phyloP scores from a whole-genome alignment of 2,888 invertebrate genomes.

The Yponomeuta cagnagella region DNA sequence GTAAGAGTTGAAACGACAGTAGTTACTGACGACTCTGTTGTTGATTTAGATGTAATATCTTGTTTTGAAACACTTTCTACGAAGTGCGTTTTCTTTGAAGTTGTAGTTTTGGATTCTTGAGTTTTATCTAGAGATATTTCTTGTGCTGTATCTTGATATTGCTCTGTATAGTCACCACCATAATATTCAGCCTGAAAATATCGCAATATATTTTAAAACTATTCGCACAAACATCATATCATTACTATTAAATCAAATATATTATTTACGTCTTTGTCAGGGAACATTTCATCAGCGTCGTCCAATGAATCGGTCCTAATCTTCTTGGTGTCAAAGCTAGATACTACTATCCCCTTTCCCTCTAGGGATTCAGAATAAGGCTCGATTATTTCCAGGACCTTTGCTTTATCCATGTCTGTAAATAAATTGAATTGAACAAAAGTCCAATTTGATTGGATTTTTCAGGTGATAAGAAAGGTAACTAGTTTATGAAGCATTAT shows the following conservation, averaged over 20 bases:
- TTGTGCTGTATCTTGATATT: conserved; percentile 21
- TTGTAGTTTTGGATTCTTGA: neutral
- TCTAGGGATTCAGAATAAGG: conserved; percentile 57
- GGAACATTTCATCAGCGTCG: conserved; percentile 67
- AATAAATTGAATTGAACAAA: conserved; percentile 19
- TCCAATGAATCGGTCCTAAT: conserved; percentile 68
- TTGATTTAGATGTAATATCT: conserved; percentile 63
- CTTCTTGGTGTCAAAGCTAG: conserved; percentile 66
- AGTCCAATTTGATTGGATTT: neutral
- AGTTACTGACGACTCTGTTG: conserved; percentile 68
- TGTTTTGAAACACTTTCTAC: conserved; percentile 48
- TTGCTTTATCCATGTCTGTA: conserved; percentile 72
- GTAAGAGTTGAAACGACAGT: conserved; percentile 64
- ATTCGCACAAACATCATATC: no score
- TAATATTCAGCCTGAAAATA: conserved; percentile 53
- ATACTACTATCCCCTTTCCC: conserved; percentile 39
- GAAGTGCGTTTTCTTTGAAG: conserved; percentile 45
- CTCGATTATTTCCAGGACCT: conserved; percentile 71
- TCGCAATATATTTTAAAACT: neutral
- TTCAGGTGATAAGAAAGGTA: no score
- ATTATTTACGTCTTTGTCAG: conserved; percentile 62
- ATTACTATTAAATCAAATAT: no score
- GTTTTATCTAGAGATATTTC: conserved; percentile 1
- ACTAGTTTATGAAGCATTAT: no score
- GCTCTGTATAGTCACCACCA: conserved; percentile 40